Conservation (phyloP, 2,888 invertebrate genomes). For the Pheosia gnoma region DNA sequence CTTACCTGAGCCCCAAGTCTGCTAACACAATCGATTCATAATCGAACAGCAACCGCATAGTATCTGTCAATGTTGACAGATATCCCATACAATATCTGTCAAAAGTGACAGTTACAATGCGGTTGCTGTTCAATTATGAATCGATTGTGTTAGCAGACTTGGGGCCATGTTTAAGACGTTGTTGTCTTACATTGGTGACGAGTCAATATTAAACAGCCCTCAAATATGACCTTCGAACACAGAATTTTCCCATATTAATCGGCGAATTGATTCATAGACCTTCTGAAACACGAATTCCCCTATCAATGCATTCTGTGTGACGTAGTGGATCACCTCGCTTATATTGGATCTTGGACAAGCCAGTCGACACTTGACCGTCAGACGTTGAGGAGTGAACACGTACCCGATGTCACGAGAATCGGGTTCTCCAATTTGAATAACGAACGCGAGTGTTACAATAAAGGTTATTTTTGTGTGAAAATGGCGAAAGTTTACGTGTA, state of each 20-base stretch:
- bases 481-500: conserved; percentile 47
- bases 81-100: too few species aligned
- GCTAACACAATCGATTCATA: too few species aligned
- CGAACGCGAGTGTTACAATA: conserved; percentile 14
- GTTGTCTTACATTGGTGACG: too few species aligned
- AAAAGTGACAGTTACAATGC: too few species aligned
- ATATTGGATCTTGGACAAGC: conserved; percentile 29
- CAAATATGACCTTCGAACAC: too few species aligned
- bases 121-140: too few species aligned
- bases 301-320: conserved; percentile 9
- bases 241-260: neutral
- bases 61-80: too few species aligned
- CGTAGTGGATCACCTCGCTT: conserved; percentile 25
- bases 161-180: too few species aligned
- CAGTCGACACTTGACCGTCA: conserved; percentile 19
- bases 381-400: conserved; percentile 5
- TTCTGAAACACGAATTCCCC: conserved; percentile 9
- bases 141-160: too few species aligned
- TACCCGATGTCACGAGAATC: neutral
- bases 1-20: too few species aligned
- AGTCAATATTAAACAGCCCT: too few species aligned
- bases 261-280: conserved; percentile 3
- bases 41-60: too few species aligned
- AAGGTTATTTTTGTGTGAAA: conserved; percentile 20
- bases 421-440: neutral